Percentiles rank a stretch among this genome's conserved stretches.
These are phyloP conservation scores for Chymomyza costata DNA, from an alignment of 1,140 invertebrate species.

Conservation along the genomic window DNA sequence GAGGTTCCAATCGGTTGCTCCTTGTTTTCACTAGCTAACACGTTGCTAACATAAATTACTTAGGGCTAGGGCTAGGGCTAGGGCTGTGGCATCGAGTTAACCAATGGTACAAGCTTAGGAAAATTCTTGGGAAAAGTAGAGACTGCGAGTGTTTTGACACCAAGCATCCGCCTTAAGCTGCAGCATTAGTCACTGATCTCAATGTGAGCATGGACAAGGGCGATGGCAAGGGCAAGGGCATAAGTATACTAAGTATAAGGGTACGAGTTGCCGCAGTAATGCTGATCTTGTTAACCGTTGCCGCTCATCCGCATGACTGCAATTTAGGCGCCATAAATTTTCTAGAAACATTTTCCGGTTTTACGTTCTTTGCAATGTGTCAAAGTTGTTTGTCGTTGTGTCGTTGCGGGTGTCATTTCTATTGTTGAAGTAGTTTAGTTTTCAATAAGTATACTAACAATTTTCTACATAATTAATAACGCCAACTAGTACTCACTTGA, in stretches of 20 bases:
- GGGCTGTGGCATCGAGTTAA: too few species aligned
- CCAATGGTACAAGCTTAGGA: too few species aligned
- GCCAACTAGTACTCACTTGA: constrained; percentile 34
- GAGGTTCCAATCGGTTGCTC: constrained; percentile 32
- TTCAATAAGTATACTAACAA: too few species aligned
- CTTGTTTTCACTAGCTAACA: constrained; percentile 59
- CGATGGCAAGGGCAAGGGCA: not conserved
- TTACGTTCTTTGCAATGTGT: constrained; percentile 46
- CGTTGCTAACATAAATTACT: constrained; percentile 66
- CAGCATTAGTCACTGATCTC: constrained; percentile 22
- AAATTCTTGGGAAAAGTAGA: constrained; percentile 54
- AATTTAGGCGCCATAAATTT: constrained; percentile 71
- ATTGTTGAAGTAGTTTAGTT: too few species aligned
- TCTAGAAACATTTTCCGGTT: constrained; percentile 2
- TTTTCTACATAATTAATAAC: constrained; percentile 62
- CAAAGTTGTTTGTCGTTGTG: constrained; percentile 40
- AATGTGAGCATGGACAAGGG: constrained; percentile 11
- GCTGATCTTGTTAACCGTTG: constrained; percentile 59
- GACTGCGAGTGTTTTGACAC: constrained; percentile 55
- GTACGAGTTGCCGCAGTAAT: constrained; percentile 4
- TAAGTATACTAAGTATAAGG: too few species aligned
- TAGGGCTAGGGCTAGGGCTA: too few species aligned
- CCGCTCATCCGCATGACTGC: constrained; percentile 66
- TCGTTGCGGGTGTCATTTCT: constrained; percentile 8
- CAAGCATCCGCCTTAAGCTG: constrained; percentile 65